A percentile compares a stretch with the other conserved stretches of the same genome.
phyloP scores from a whole-genome alignment of 1,140 invertebrate genomes.

The Calycopis cecrops region DNA sequence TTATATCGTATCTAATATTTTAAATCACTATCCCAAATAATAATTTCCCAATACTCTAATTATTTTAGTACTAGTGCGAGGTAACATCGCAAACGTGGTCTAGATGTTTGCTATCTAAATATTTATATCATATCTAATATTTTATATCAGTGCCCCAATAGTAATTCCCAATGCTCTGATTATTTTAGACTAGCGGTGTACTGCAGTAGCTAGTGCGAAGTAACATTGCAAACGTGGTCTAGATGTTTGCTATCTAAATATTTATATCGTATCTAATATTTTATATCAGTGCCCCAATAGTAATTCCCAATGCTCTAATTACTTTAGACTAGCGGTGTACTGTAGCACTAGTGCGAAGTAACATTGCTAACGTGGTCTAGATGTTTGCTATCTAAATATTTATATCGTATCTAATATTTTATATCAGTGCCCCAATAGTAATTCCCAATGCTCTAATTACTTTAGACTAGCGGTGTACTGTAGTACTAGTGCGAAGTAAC shows the following conservation, averaged over 20 bases:
- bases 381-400: not conserved
- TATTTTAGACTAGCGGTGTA: too few species aligned
- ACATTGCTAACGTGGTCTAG: not conserved
- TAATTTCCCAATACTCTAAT: slow-evolving; percentile 2
- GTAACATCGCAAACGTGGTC: not conserved
- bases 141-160: not conserved
- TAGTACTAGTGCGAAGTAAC: not conserved
- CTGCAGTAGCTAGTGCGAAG: too few species aligned
- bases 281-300: not conserved
- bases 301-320: slow-evolving; percentile 1
- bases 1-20: not conserved
- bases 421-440: not conserved
- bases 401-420: not conserved
- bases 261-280: too few species aligned
- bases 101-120: not conserved
- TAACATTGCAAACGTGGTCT: not conserved
- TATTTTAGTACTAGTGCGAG: not conserved
- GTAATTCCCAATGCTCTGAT: not conserved
- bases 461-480: too few species aligned
- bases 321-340: too few species aligned
- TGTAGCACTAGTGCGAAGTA: too few species aligned
- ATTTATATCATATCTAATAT: too few species aligned
- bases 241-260: not conserved
- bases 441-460: slow-evolving; percentile 4
- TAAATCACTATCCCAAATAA: not conserved